phyloP scores from a whole-genome alignment of 2,797 vertebrate species.

The Tachyglossus aculeatus region DNA sequence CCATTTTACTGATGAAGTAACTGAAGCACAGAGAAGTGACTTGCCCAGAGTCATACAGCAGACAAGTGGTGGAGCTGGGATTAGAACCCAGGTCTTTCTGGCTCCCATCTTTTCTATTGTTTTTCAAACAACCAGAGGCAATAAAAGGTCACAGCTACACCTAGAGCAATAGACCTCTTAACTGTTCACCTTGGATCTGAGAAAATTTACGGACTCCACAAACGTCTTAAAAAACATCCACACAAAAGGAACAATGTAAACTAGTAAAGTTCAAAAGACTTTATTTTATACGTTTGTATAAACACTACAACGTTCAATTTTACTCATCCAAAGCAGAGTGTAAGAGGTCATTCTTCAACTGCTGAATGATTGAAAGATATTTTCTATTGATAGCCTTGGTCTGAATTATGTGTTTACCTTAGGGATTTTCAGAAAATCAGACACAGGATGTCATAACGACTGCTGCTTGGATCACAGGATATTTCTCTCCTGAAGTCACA shows the following conservation, averaged over 20 bases:
- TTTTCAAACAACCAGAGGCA: too few relatives aligned
- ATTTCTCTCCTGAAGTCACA: slow-evolving; percentile 11
- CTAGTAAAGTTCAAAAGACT: too few relatives aligned
- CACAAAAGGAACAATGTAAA: slow-evolving; percentile 24
- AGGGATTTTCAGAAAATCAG: slow-evolving; percentile 5
- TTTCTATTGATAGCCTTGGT: slow-evolving; percentile 5
- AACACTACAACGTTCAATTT: neutral
- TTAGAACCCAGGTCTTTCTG: too few relatives aligned
- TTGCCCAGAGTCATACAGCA: too few relatives aligned
- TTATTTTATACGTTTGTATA: slow-evolving; percentile 16
- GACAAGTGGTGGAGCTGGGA: too few relatives aligned
- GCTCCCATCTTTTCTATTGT: too few relatives aligned
- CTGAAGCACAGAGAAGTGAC: too few relatives aligned
- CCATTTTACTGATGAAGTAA: too few relatives aligned
- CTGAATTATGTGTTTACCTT: slow-evolving; percentile 24
- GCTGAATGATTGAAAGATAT: neutral
- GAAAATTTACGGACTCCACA: slow-evolving; percentile 8
- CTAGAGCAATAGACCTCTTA: too few relatives aligned
- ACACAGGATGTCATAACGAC: slow-evolving; percentile 15
- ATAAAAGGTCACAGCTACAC: too few relatives aligned
- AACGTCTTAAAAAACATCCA: neutral
- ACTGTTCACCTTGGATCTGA: too few relatives aligned
- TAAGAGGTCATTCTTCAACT: slow-evolving; percentile 11
- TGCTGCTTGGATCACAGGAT: slow-evolving; percentile 13
- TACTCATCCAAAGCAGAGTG: slow-evolving; percentile 1